Evolutionary conservation across 2,888 invertebrate species (phyloP).

Genomic region (Zootermopsis nevadensis): DNA sequence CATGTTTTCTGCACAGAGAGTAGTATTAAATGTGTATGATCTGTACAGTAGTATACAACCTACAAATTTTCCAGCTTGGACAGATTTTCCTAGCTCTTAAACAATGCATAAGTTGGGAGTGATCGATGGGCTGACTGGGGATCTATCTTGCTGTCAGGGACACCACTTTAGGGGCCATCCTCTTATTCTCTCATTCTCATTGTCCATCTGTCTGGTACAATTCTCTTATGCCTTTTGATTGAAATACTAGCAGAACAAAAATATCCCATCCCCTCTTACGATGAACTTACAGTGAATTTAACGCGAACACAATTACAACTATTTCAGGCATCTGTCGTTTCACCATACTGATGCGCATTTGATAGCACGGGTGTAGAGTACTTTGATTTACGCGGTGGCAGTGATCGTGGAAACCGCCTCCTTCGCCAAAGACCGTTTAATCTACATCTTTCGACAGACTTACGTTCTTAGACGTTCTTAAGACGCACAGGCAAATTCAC

Average conservation of each 20-base stretch:
- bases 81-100: slow-evolving; percentile 53
- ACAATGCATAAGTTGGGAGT: slow-evolving; percentile 53
- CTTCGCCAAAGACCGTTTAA: too few relatives aligned
- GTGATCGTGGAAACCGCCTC: too few relatives aligned
- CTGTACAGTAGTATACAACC: slow-evolving; percentile 3
- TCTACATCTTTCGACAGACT: too few relatives aligned
- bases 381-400: too few relatives aligned
- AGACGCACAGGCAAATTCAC: too few relatives aligned
- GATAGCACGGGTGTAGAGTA: too few relatives aligned
- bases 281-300: too few relatives aligned
- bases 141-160: slow-evolving; percentile 53
- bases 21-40: slow-evolving; percentile 19
- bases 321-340: too few relatives aligned
- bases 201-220: slow-evolving; percentile 4
- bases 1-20: slow-evolving; percentile 33
- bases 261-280: slow-evolving; percentile 1
- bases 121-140: slow-evolving; percentile 53
- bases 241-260: slow-evolving; percentile 31
- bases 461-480: too few relatives aligned
- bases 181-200: slow-evolving; percentile 14
- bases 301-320: too few relatives aligned
- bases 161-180: slow-evolving; percentile 52
- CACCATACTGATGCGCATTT: too few relatives aligned
- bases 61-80: slow-evolving; percentile 44
- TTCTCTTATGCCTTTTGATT: slow-evolving; percentile 5